These are phyloP conservation scores for Pomacea maculata DNA, from an alignment of 1,140 invertebrate species.

Conservation along the genomic window DNA sequence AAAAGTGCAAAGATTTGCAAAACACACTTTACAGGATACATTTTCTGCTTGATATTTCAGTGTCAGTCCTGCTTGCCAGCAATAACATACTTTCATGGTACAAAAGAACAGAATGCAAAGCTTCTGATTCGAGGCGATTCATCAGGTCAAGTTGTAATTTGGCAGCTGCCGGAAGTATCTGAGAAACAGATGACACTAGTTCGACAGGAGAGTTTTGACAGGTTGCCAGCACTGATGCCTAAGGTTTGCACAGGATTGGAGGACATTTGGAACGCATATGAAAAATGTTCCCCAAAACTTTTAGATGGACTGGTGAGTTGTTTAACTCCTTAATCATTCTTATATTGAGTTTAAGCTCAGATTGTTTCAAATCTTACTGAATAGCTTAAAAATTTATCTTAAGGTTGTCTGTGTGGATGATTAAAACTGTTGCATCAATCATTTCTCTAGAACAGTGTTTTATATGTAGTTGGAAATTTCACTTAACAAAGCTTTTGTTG, in stretches of 20 bases:
- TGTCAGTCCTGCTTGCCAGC: slow-evolving; percentile 89
- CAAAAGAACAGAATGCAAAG: slow-evolving; percentile 68
- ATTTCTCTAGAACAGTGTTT: background rate
- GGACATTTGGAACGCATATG: slow-evolving; percentile 86
- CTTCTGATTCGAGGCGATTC: slow-evolving; percentile 89
- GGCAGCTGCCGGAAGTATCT: slow-evolving; percentile 86
- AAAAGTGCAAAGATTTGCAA: too few species aligned
- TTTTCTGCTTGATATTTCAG: slow-evolving; percentile 66
- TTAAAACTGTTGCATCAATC: background rate
- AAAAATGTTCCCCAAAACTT: slow-evolving; percentile 87
- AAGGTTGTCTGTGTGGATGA: background rate
- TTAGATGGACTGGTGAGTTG: slow-evolving; percentile 82
- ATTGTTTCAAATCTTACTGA: too few species aligned
- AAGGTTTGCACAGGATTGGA: slow-evolving; percentile 81
- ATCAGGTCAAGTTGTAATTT: slow-evolving; percentile 85
- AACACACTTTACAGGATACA: background rate
- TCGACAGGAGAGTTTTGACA: slow-evolving; percentile 68
- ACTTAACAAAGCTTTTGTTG: too few species aligned
- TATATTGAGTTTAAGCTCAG: background rate
- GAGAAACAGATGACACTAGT: slow-evolving; percentile 75
- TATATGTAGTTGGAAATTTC: too few species aligned
- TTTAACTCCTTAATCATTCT: slow-evolving; percentile 12
- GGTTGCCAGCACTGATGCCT: slow-evolving; percentile 71
- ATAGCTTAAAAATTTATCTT: too few species aligned
- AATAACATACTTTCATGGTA: slow-evolving; percentile 79